phyloP scores from a whole-genome alignment of 2,797 vertebrate genomes.

The Borostomias antarcticus region DNA sequence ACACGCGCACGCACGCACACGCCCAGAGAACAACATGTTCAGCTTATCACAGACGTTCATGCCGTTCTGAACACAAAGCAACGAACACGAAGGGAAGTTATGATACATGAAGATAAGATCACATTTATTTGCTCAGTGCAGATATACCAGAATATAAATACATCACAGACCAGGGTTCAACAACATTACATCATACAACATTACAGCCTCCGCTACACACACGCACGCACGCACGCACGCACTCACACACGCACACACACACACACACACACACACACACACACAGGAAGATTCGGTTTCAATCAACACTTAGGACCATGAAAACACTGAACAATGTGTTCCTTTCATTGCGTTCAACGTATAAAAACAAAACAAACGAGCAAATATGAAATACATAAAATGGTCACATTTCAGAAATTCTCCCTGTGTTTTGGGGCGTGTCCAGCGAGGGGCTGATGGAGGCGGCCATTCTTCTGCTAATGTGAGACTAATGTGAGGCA shows the following conservation, averaged over 20 bases:
- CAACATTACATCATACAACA: conserved; percentile 49
- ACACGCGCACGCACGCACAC: conserved; percentile 22
- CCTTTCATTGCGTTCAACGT: neutral
- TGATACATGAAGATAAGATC: conserved; percentile 47
- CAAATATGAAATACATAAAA: too few species aligned
- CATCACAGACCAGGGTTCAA: conserved; percentile 43
- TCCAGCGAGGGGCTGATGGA: conserved; percentile 38
- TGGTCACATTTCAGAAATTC: conserved; percentile 26
- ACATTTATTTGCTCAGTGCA: conserved; percentile 75
- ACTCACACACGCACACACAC: neutral
- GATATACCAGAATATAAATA: conserved; percentile 65
- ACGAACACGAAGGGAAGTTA: conserved; percentile 25
- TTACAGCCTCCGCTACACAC: neutral
- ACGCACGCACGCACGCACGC: too few species aligned
- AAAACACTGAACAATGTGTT: neutral
- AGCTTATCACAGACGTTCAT: neutral
- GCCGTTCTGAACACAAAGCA: conserved; percentile 2
- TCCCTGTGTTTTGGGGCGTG: conserved; percentile 45
- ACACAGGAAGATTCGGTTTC: conserved; percentile 3
- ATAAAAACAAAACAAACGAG: conserved; percentile 23
- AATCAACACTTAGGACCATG: conserved; percentile 4
- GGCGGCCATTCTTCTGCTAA: conserved; percentile 42
- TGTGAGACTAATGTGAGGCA: conserved; percentile 42
- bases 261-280: neutral
- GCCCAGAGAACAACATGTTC: conserved; percentile 9